phyloP scores from a whole-genome alignment of 1,140 invertebrate species.

The Nymphalis io region DNA sequence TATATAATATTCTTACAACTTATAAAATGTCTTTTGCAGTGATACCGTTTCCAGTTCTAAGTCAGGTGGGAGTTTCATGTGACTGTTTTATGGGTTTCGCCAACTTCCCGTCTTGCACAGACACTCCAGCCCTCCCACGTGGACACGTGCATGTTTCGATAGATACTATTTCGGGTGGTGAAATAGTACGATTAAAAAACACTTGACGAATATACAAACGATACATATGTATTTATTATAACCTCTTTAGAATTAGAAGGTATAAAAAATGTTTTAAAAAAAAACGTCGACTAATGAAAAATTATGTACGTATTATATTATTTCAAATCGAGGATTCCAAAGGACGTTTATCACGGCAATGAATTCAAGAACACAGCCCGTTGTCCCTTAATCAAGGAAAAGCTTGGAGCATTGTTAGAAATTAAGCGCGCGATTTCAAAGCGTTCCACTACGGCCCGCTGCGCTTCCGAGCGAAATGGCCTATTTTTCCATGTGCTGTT shows the following conservation, averaged over 20 bases:
- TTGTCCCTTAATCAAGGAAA: conserved; percentile 9
- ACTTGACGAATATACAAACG: too few species aligned
- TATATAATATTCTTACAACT: not conserved
- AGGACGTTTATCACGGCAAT: not conserved
- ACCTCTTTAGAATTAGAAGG: too few species aligned
- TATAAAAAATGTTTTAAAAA: too few species aligned
- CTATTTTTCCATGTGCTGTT: conserved; percentile 9
- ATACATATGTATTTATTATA: too few species aligned
- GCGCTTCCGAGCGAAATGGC: conserved; percentile 14
- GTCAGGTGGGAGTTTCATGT: conserved; percentile 19
- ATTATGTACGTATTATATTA: not conserved
- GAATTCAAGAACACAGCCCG: not conserved
- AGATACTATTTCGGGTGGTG: not conserved
- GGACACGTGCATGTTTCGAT: conserved; percentile 17
- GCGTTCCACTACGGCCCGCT: conserved; percentile 1
- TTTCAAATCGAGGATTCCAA: not conserved
- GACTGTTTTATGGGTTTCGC: conserved; percentile 30
- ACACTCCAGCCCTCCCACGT: conserved; percentile 29
- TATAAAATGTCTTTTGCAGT: not conserved
- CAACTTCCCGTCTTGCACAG: conserved; percentile 24
- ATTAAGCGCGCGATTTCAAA: conserved; percentile 10
- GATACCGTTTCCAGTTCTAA: conserved; percentile 10
- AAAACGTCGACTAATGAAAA: not conserved
- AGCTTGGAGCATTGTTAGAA: conserved; percentile 9
- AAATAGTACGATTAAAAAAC: too few species aligned